Percentiles rank a stretch among this genome's conserved stretches.
Conservation (phyloP, 2,888 invertebrate genomes). For the Crematogaster levior region DNA sequence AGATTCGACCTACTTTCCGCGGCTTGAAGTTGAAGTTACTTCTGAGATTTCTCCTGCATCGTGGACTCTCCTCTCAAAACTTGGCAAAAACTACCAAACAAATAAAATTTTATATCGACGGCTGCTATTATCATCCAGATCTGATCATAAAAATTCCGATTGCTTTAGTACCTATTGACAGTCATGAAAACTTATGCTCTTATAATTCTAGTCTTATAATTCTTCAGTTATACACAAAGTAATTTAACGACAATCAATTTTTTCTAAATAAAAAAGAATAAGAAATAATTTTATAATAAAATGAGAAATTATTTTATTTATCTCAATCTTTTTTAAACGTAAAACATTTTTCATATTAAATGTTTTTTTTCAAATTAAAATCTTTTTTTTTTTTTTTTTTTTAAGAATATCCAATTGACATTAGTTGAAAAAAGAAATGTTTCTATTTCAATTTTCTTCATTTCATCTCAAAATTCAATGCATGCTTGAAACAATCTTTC, state of each 20-base stretch:
- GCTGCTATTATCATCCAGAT: background rate
- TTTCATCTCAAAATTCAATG: background rate
- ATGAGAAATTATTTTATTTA: slow-evolving; percentile 6
- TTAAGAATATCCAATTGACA: background rate
- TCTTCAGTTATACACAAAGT: background rate
- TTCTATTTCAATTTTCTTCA: background rate
- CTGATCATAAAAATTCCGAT: background rate
- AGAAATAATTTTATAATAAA: too few species aligned
- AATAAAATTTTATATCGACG: slow-evolving; percentile 27
- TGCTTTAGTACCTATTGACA: background rate
- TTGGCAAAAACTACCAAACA: background rate
- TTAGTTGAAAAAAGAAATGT: background rate
- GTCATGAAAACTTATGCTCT: background rate
- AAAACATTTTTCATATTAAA: background rate
- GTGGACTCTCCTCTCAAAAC: background rate
- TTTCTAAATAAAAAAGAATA: background rate
- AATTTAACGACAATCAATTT: background rate
- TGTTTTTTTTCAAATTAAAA: background rate
- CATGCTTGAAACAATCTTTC: background rate
- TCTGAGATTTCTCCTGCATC: slow-evolving; percentile 26
- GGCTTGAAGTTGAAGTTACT: slow-evolving; percentile 31
- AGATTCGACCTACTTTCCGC: slow-evolving; percentile 47
- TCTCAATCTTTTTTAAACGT: background rate
- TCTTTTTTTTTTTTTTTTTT: too few species aligned
- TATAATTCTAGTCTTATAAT: background rate